These are phyloP conservation scores for Perccottus glenii DNA, from an alignment of 2,113 vertebrate genomes.

Conservation along the genomic window DNA sequence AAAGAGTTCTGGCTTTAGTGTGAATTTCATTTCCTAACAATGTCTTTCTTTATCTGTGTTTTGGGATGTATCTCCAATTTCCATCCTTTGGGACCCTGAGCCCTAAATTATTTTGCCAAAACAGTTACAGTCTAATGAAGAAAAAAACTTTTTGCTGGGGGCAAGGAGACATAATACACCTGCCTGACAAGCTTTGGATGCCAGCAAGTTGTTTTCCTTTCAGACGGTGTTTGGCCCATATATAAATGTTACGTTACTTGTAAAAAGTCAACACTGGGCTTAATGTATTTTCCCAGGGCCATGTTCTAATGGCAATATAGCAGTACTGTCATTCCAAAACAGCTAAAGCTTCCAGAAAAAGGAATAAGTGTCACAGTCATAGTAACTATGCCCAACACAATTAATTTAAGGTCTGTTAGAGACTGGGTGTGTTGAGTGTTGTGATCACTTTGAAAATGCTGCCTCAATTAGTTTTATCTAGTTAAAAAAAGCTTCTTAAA, in stretches of 20 bases:
- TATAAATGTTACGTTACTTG: background rate
- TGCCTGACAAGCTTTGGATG: constrained; percentile 35
- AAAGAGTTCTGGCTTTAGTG: too few species aligned
- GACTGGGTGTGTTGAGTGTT: background rate
- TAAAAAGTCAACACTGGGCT: background rate
- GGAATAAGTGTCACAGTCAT: constrained; percentile 3
- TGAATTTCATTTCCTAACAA: background rate
- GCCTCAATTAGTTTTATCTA: too few species aligned
- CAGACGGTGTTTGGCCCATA: background rate
- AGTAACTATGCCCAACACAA: background rate
- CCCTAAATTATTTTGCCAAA: constrained; percentile 70
- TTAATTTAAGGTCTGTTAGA: background rate
- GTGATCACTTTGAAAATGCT: background rate
- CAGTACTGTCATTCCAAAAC: background rate
- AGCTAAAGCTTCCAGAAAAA: background rate
- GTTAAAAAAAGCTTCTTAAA: background rate
- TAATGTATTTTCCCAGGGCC: background rate
- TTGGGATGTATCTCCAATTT: constrained; percentile 32
- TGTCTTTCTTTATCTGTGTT: constrained; percentile 3
- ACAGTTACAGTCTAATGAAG: constrained; percentile 15
- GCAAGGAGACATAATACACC: constrained; percentile 35
- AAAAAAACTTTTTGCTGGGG: constrained; percentile 34
- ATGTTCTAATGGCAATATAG: background rate
- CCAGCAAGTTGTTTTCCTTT: background rate
- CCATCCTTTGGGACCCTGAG: constrained; percentile 61